phyloP scores from a whole-genome alignment of 2,113 vertebrate genomes.

The Megaptera novaeangliae region DNA sequence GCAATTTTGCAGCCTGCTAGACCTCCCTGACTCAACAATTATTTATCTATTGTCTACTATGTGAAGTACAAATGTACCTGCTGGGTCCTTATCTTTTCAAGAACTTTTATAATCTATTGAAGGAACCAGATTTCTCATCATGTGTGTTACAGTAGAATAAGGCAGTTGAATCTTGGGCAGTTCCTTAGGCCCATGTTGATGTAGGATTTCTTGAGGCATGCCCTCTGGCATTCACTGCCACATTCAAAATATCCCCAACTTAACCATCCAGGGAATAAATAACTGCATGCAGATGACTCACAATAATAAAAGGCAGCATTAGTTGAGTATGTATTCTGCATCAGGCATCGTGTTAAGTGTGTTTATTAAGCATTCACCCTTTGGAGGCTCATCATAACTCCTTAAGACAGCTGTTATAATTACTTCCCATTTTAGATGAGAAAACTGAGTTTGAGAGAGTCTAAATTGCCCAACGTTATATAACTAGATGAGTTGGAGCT shows the following conservation, averaged over 20 bases:
- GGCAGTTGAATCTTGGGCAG: not conserved
- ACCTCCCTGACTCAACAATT: not conserved
- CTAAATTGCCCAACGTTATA: not conserved
- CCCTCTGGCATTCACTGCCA: not conserved
- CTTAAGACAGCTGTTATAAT: not conserved
- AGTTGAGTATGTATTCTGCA: not conserved
- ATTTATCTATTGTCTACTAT: not conserved
- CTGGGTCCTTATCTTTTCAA: not conserved
- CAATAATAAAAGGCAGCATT: not conserved
- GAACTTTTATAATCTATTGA: not conserved
- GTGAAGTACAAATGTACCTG: not conserved
- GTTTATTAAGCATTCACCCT: not conserved
- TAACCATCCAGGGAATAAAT: not conserved
- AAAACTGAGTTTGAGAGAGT: not conserved
- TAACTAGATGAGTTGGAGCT: not conserved
- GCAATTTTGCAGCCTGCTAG: not conserved
- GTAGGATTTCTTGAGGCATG: not conserved
- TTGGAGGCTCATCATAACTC: not conserved
- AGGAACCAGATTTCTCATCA: not conserved
- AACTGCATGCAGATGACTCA: not conserved
- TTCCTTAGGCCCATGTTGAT: not conserved
- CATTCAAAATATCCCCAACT: not conserved
- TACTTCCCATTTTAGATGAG: not conserved
- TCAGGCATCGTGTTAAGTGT: not conserved
- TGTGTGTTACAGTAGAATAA: not conserved